phyloP scores from a whole-genome alignment of 92 coral and sea anemone species.

The Heteractis magnifica region DNA sequence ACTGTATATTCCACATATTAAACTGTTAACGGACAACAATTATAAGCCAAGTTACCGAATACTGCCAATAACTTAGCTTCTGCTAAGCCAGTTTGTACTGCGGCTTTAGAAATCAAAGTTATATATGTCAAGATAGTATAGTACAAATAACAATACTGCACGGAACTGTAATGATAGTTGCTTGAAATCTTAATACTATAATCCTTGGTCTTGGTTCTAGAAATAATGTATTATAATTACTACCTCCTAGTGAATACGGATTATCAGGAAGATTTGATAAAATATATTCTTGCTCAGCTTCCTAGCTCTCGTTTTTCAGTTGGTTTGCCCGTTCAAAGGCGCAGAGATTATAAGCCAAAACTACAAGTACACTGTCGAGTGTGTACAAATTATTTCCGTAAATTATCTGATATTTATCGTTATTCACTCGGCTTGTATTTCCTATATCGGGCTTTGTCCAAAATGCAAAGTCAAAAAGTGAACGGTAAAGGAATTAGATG shows the following conservation, averaged over 20 bases:
- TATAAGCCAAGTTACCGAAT: neutral
- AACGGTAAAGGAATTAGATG: neutral
- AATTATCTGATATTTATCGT: neutral
- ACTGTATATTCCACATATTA: neutral
- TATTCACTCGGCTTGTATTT: neutral
- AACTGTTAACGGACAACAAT: neutral
- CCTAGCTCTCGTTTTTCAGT: neutral
- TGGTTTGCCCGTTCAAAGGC: neutral
- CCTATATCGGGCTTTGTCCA: neutral
- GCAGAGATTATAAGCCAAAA: neutral
- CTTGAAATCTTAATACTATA: neutral
- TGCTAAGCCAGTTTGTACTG: neutral
- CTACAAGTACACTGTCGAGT: neutral
- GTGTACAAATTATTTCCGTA: slow-evolving; percentile 2
- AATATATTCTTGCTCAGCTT: neutral
- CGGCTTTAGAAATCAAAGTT: neutral
- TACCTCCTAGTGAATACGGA: neutral
- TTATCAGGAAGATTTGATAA: too few relatives aligned
- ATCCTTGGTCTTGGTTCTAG: neutral
- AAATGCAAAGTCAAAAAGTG: slow-evolving; percentile 5
- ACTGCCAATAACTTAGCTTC: neutral
- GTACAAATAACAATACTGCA: neutral
- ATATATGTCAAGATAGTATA: neutral
- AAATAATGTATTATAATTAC: neutral
- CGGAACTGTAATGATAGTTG: neutral